Base-by-base conservation (phyloP, 2,888 invertebrate species). In the Zaprionus bogoriensis region DNA sequence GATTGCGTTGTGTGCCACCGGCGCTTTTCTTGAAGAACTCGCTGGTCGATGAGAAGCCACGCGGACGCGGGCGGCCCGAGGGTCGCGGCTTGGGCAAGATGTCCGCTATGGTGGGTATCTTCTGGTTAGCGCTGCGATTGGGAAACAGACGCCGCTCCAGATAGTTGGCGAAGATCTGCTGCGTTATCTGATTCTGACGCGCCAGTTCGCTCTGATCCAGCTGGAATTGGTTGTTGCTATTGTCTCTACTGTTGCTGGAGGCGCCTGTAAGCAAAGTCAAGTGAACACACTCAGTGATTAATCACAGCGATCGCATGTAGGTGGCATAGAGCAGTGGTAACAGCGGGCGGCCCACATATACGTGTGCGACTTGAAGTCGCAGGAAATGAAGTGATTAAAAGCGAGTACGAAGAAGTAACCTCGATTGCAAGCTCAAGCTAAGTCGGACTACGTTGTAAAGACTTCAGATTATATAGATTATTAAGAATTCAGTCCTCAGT, bases 111-210 rank as follows among this genome's bases (percentile, higher is more conserved):
- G 94, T 93, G 2, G 94, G 94, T 39, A 92, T 90, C 67, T 88
- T 89, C 42, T 90, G 90, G 67, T 83, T 88, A 0, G 92, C 91
- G 55, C 90, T 91, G 39, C 93, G 90, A 72, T 92, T 92, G 3
- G 95, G 92, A 53, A 95, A 95, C 41, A 95, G 89, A 39, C 94
- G 93, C 87, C 94, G 93, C 89, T 95, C 95, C 68, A 95, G 91
- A 87, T 93, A 95, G 62, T 94, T 94, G 87, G 95, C 94, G 73
- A 95, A 92, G 74, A 95, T 95, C 92, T 95, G 94, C 91, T 94
- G 93, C 27, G 95, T 95, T 89, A 95, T 95, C 90, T 93, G 93
- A 92, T 95, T 95, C 92, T 95, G 95, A 68, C 95, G 92, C 81
- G 94, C 94, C 90, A 95, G 90, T 90, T 95, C 95, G 75, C 92